Evolutionary conservation across 2,797 vertebrate species (phyloP), one percentile per base, ranked within the genome.

Genomic region (Leptatherina wallacei): DNA sequence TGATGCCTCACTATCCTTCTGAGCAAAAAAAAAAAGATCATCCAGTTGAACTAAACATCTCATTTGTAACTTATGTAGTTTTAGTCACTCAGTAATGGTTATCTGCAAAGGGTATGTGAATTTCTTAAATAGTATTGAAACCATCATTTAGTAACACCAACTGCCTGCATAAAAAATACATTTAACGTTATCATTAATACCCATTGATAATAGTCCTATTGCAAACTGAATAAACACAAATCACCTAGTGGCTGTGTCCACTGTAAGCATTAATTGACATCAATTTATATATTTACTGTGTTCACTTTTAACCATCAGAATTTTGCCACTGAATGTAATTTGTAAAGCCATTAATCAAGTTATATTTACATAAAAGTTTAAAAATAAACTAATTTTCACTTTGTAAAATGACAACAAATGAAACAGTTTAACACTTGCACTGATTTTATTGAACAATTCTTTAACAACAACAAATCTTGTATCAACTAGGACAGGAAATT

Each of bases 371-470:
- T 44, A 5, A 4, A 58, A 33, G 24, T 59, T 68, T 20, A 14
- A 49, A 44, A 59, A 60, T 10, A 56, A 16, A 36, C 4, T 51
- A 38, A 6, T 49, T 0, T 61, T 68, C 2, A 55, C 3, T 7
- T 59, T 44, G 1, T 8, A 22, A 22, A 51, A 44, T 11, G 22
- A 7, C 13, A 58, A 76, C 27, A 71, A 5, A 63, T 47, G 4
- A 42, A 61, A 1, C 54, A 12, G 4, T 51, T 58, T 78, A 2
- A 68, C 9, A 52, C 56, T 69, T 71, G 1, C 29, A 78, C 11
- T 54, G 0, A 47, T 66, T 88, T 91, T 88, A 90, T 89, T 87
- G 20, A 58, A 85, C 76, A 77, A 60, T 58, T 73, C 6, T 68
- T 74, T 10, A 85, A 78, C 71, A 78, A 58, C 69, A 78, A 35